Percentiles rank a stretch among this genome's conserved stretches.
Evolutionary conservation across 2,888 invertebrate genomes (phyloP).

Genomic region (Ornithoptera priamus): DNA sequence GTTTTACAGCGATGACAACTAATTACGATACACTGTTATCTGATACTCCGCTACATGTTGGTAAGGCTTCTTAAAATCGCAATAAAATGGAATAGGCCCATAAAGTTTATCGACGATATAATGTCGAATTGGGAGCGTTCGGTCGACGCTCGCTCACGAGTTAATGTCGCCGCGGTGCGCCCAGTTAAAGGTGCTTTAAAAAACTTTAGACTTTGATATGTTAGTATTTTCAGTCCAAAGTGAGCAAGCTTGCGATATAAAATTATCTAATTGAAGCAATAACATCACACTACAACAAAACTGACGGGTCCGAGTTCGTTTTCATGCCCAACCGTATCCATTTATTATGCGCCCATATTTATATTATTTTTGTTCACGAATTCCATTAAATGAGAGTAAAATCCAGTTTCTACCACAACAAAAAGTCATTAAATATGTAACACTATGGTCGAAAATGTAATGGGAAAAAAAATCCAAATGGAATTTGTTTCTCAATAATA

Average conservation of each 20-base stretch:
- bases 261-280: constrained; percentile 36
- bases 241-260: constrained; percentile 33
- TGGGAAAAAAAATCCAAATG: neutral
- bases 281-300: constrained; percentile 18
- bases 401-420: neutral
- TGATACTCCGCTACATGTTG: constrained; percentile 34
- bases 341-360: neutral
- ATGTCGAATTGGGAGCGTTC: constrained; percentile 40
- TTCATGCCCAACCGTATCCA: neutral
- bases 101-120: constrained; percentile 54
- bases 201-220: constrained; percentile 31
- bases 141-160: constrained; percentile 37
- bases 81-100: constrained; percentile 45
- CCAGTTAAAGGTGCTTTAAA: constrained; percentile 31
- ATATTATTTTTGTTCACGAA: neutral
- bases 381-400: neutral
- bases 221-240: constrained; percentile 35
- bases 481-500: neutral
- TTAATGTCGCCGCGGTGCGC: constrained; percentile 26
- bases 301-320: neutral
- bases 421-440: neutral
- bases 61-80: constrained; percentile 42
- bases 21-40: constrained; percentile 43
- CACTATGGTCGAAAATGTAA: no score
- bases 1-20: constrained; percentile 26